Percentiles rank a stretch among this genome's conserved stretches.
Conservation (phyloP, 2,888 invertebrate genomes). For the Steinernema hermaphroditum region DNA sequence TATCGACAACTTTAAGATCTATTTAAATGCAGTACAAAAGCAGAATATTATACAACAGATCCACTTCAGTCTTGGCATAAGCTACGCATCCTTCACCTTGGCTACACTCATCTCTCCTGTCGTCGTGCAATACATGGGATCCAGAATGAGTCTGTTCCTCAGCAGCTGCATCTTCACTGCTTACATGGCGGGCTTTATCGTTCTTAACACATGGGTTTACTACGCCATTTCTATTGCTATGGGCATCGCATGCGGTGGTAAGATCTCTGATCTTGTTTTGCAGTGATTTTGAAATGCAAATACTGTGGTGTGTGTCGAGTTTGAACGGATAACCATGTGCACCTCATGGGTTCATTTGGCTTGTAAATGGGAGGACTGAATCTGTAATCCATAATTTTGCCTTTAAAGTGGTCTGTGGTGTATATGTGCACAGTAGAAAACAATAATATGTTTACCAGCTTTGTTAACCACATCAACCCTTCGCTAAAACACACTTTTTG, state of each 20-base stretch:
- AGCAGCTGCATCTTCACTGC: conserved; percentile 16
- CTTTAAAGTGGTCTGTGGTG: not conserved
- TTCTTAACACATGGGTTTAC: conserved; percentile 11
- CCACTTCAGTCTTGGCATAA: not conserved
- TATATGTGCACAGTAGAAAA: not conserved
- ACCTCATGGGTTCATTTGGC: too few relatives aligned
- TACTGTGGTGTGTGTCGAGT: too few relatives aligned
- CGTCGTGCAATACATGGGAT: not conserved
- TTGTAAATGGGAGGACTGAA: too few relatives aligned
- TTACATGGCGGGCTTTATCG: conserved; percentile 15
- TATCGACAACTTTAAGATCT: too few relatives aligned
- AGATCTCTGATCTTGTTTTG: not conserved
- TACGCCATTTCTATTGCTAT: not conserved
- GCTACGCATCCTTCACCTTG: conserved; percentile 4
- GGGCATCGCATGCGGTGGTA: conserved; percentile 7
- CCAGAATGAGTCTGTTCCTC: conserved; percentile 14
- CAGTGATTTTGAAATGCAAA: too few relatives aligned
- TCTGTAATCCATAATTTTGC: too few relatives aligned
- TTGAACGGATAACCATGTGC: too few relatives aligned
- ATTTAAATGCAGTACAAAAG: too few relatives aligned
- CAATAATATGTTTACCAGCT: not conserved
- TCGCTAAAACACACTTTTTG: too few relatives aligned
- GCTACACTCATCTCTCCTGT: not conserved
- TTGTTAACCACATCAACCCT: conserved; percentile 27
- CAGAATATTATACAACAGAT: too few relatives aligned